Evolutionary conservation across 2,113 vertebrate species (phyloP).

Genomic region (Oncorhynchus gorbuscha): DNA sequence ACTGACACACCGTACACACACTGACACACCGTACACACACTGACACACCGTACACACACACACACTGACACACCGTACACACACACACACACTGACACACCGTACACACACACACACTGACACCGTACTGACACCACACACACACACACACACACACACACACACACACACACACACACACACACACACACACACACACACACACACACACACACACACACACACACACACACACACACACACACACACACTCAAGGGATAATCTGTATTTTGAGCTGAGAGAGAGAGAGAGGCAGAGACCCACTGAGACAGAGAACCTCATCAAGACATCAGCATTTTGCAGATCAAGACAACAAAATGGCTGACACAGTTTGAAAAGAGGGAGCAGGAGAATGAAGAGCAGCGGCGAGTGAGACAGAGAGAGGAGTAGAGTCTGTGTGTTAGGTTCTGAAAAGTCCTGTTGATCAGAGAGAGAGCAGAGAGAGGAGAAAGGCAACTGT

Average conservation of each 20-base stretch:
- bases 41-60: constrained; percentile 1
- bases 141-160: no score
- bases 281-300: background rate
- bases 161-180: no score
- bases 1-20: background rate
- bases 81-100: background rate
- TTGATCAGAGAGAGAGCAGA: no score
- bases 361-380: constrained; percentile 5
- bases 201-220: constrained; percentile 1
- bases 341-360: constrained; percentile 27
- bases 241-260: background rate
- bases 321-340: background rate
- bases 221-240: background rate
- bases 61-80: background rate
- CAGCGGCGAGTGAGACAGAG: background rate
- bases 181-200: background rate
- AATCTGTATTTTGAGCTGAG: background rate
- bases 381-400: background rate
- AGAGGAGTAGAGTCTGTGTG: no score
- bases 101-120: background rate
- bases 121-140: no score
- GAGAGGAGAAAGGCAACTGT: no score
- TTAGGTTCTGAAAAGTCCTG: no score
- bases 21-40: constrained; percentile 1
- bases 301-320: constrained; percentile 6